Conservation (phyloP, 2,888 invertebrate genomes). For the Megalurothrips usitatus region DNA sequence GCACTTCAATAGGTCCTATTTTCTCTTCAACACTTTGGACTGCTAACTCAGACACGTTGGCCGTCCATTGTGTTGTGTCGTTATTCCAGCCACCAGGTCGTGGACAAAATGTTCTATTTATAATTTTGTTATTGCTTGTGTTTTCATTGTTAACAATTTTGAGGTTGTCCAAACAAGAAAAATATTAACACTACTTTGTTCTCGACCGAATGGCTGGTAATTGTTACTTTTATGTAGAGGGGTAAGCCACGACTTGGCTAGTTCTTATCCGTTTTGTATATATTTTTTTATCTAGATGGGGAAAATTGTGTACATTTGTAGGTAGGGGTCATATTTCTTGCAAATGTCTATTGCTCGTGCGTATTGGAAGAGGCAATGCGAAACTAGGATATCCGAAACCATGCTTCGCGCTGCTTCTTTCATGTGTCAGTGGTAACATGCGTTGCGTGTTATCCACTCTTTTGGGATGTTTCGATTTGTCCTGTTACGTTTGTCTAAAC, state of each 20-base stretch:
- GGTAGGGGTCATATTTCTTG: constrained; percentile 22
- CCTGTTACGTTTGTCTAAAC: neutral
- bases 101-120: constrained; percentile 14
- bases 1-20: constrained; percentile 25
- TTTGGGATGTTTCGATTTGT: neutral
- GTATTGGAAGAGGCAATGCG: constrained; percentile 19
- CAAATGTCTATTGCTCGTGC: constrained; percentile 20
- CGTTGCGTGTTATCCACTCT: neutral
- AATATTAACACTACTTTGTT: neutral
- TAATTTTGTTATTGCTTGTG: constrained; percentile 3
- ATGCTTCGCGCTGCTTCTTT: constrained; percentile 16
- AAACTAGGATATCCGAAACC: neutral
- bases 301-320: neutral
- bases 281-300: constrained; percentile 7
- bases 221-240: constrained; percentile 17
- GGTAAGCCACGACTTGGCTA: neutral
- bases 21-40: constrained; percentile 10
- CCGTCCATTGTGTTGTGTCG: neutral
- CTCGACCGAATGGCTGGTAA: constrained; percentile 12
- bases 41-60: neutral
- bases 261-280: constrained; percentile 14
- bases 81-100: constrained; percentile 22
- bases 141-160: neutral
- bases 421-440: neutral
- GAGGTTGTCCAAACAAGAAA: neutral